Percentiles rank a stretch among this genome's conserved stretches.
Evolutionary conservation across 1,140 invertebrate genomes (phyloP).

Genomic region (Aphelenchoides fujianensis): DNA sequence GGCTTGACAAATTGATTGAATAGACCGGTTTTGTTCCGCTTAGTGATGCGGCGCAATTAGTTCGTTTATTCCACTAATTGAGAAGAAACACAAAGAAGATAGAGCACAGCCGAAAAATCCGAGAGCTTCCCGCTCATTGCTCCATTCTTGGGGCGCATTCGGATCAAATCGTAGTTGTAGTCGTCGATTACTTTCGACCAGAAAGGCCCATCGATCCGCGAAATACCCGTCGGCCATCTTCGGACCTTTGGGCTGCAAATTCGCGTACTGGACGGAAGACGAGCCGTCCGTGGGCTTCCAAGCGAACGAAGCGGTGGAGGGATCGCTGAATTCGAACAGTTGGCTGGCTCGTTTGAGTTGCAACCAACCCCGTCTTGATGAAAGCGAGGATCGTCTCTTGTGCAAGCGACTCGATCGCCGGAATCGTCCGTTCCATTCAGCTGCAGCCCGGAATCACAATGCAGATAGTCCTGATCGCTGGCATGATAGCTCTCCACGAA

Average conservation of each 20-base stretch:
- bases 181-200: background rate
- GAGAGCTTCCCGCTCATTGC: too few species aligned
- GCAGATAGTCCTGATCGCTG: background rate
- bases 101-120: too few species aligned
- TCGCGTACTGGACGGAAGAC: background rate
- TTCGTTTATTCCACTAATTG: too few species aligned
- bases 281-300: background rate
- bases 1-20: too few species aligned
- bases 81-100: too few species aligned
- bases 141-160: too few species aligned
- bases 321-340: slow-evolving; percentile 9
- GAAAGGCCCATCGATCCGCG: background rate
- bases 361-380: slow-evolving; percentile 1
- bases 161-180: background rate
- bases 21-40: too few species aligned
- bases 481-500: slow-evolving; percentile 1
- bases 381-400: slow-evolving; percentile 8
- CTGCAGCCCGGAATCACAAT: background rate
- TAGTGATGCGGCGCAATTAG: too few species aligned
- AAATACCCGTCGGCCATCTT: background rate
- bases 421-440: background rate
- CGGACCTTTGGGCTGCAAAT: background rate
- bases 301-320: background rate
- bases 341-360: background rate
- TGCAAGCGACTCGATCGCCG: background rate